These are phyloP conservation scores for Luidia sarsii DNA, from an alignment of 53 echinoderm and acorn worm species.

Conservation along the genomic window DNA sequence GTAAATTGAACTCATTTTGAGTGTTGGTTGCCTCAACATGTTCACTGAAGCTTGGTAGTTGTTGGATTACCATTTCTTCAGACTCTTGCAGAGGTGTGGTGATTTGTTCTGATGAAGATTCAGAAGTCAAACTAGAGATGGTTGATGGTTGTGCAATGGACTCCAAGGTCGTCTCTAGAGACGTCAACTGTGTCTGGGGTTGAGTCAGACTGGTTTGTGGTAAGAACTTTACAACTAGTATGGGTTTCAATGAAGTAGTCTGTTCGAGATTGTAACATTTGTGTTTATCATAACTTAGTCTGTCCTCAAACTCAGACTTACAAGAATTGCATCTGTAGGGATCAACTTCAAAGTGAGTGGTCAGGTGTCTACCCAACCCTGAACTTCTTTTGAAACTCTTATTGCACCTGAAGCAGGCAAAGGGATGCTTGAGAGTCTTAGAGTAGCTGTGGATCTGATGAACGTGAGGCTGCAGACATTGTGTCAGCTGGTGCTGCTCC, in stretches of 20 bases:
- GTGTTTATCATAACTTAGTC: background rate
- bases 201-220: background rate
- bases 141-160: too few relatives aligned
- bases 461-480: background rate
- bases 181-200: too few relatives aligned
- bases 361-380: slow-evolving; percentile 9
- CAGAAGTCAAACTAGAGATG: too few relatives aligned
- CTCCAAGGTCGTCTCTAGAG: too few relatives aligned
- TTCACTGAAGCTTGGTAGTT: too few relatives aligned
- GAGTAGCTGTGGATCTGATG: slow-evolving; percentile 12
- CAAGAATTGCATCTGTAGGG: slow-evolving; percentile 8
- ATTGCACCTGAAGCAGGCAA: slow-evolving; percentile 19
- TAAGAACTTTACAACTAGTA: slow-evolving; percentile 27
- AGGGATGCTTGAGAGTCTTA: background rate
- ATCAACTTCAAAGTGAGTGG: slow-evolving; percentile 15
- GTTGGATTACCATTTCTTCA: too few relatives aligned
- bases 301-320: slow-evolving; percentile 3
- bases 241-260: background rate
- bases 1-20: too few relatives aligned
- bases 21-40: too few relatives aligned
- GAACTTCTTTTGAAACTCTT: slow-evolving; percentile 10
- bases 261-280: background rate
- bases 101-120: too few relatives aligned
- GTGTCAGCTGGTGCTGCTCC: background rate
- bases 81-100: too few relatives aligned